These are phyloP conservation scores for Orthonevra nobilis DNA, from an alignment of 2,888 invertebrate species.

Conservation along the genomic window DNA sequence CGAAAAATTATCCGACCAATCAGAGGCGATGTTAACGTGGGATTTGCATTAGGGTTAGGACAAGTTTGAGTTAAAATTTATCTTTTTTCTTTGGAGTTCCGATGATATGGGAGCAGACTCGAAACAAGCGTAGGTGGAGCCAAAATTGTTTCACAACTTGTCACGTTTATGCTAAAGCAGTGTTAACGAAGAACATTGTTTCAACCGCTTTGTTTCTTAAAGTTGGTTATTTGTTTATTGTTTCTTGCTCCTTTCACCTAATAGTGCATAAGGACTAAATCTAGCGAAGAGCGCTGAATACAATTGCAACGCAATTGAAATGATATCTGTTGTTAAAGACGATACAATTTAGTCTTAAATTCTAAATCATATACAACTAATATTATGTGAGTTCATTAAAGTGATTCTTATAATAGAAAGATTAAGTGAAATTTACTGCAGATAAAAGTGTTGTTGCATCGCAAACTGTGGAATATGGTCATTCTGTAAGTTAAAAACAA, in stretches of 20 bases:
- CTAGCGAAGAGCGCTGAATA: slow-evolving; percentile 32
- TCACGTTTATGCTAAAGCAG: slow-evolving; percentile 40
- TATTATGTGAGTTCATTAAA: no score
- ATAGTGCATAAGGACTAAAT: slow-evolving; percentile 38
- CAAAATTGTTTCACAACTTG: slow-evolving; percentile 30
- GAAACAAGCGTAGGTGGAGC: slow-evolving; percentile 61
- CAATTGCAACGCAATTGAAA: slow-evolving; percentile 16
- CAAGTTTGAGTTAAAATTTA: slow-evolving; percentile 50
- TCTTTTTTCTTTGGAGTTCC: slow-evolving; percentile 37
- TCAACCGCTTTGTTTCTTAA: slow-evolving; percentile 64
- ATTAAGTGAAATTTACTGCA: no score
- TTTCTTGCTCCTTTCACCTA: slow-evolving; percentile 42
- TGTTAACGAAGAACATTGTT: slow-evolving; percentile 52
- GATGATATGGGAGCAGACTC: slow-evolving; percentile 37
- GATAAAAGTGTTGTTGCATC: slow-evolving; percentile 24
- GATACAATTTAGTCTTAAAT: no score
- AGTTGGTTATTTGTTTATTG: slow-evolving; percentile 60
- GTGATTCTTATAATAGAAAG: no score
- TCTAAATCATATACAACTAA: no score
- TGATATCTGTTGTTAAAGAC: no score
- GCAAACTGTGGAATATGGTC: slow-evolving; percentile 53
- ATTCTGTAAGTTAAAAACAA: slow-evolving; percentile 54
- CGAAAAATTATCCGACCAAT: slow-evolving; percentile 68
- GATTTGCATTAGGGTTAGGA: slow-evolving; percentile 55
- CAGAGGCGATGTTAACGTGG: neutral